A percentile compares a stretch with the other conserved stretches of the same genome.
Conservation (phyloP, 2,888 invertebrate species). For the Neuroscelio doddi region DNA sequence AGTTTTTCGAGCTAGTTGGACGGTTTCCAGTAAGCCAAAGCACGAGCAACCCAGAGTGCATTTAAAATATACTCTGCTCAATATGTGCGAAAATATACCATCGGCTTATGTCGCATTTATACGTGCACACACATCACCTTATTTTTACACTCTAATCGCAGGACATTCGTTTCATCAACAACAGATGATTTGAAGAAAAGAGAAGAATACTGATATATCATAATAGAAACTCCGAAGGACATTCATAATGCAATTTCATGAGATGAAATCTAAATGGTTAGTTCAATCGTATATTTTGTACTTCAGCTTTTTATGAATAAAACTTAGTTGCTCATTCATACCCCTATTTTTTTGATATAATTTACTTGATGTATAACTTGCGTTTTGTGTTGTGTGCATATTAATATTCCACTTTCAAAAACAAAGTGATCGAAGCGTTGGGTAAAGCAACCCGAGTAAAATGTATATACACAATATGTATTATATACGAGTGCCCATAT, state of each 20-base stretch:
- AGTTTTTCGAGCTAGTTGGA: slow-evolving; percentile 66
- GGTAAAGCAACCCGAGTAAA: slow-evolving; percentile 25
- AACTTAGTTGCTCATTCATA: too few species aligned
- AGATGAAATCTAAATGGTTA: too few species aligned
- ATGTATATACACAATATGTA: slow-evolving; percentile 21
- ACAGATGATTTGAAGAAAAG: too few species aligned
- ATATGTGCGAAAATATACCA: slow-evolving; percentile 63
- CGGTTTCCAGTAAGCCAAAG: slow-evolving; percentile 58
- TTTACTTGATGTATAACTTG: background rate
- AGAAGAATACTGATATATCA: too few species aligned
- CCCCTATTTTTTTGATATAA: background rate
- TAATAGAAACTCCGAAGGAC: too few species aligned
- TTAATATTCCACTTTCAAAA: slow-evolving; percentile 17
- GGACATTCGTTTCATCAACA: too few species aligned
- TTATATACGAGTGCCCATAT: slow-evolving; percentile 27
- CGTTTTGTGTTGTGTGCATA: slow-evolving; percentile 1
- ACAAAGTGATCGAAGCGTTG: slow-evolving; percentile 19
- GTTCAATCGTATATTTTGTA: too few species aligned
- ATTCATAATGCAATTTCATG: too few species aligned
- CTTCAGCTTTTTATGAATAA: too few species aligned
- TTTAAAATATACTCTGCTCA: slow-evolving; percentile 59
- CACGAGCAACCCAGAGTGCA: slow-evolving; percentile 35
- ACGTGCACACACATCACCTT: too few species aligned
- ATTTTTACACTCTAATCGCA: too few species aligned
- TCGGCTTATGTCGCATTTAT: too few species aligned